These are phyloP conservation scores for Nyctibius grandis DNA, from an alignment of 2,797 vertebrate genomes.

Conservation along the genomic window DNA sequence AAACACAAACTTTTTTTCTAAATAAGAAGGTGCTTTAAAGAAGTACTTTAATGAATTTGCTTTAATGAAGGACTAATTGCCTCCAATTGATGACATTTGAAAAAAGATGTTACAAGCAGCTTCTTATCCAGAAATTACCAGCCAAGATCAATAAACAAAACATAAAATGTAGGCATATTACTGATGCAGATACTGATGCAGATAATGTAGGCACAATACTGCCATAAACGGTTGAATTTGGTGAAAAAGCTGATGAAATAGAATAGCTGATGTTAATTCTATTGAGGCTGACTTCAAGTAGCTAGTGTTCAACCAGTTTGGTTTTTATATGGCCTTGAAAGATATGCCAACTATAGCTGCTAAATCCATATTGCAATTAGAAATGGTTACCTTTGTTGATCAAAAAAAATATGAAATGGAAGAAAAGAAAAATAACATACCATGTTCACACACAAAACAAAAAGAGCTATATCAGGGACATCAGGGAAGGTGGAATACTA, in stretches of 20 bases:
- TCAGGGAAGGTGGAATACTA: slow-evolving; percentile 99
- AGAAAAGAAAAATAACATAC: slow-evolving; percentile 78
- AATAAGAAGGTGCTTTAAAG: slow-evolving; percentile 52
- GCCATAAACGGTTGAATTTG: not conserved
- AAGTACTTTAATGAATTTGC: not conserved
- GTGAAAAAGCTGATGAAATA: slow-evolving; percentile 48
- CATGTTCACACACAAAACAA: slow-evolving; percentile 80
- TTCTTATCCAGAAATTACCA: slow-evolving; percentile 57
- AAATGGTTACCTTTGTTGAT: slow-evolving; percentile 84
- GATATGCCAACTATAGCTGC: slow-evolving; percentile 41
- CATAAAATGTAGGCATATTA: slow-evolving; percentile 43
- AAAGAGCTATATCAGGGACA: slow-evolving; percentile 86
- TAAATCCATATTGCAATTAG: slow-evolving; percentile 51
- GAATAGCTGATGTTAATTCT: slow-evolving; percentile 10
- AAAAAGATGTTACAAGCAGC: not conserved
- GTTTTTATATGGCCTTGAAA: slow-evolving; percentile 82
- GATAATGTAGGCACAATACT: slow-evolving; percentile 4
- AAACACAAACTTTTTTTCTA: slow-evolving; percentile 29
- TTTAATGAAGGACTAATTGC: slow-evolving; percentile 19
- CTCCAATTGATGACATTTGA: not conserved
- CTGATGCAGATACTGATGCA: slow-evolving; percentile 35
- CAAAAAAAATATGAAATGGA: slow-evolving; percentile 76
- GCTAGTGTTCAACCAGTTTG: slow-evolving; percentile 85
- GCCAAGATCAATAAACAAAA: slow-evolving; percentile 24
- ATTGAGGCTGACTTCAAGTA: slow-evolving; percentile 61